Conservation (phyloP, 2,113 vertebrate genomes). For the Parus major region DNA sequence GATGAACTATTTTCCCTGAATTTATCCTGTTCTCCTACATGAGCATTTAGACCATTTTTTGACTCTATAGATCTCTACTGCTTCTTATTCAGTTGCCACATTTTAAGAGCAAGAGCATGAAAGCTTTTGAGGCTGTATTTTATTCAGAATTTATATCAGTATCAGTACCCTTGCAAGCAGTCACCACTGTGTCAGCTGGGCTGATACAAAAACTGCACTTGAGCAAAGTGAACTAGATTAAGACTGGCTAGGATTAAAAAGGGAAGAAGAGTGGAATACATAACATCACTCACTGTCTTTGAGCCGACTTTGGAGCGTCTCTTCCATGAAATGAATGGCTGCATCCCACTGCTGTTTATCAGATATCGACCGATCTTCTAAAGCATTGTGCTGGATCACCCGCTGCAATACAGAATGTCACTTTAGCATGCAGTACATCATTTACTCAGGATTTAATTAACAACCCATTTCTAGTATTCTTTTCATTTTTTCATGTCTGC, state of each 20-base stretch:
- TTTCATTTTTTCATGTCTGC: background rate
- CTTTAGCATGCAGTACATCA: background rate
- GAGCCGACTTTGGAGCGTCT: slow-evolving; percentile 91
- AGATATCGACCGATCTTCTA: slow-evolving; percentile 97
- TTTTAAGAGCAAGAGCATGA: background rate
- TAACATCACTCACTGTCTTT: slow-evolving; percentile 87
- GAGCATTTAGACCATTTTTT: background rate
- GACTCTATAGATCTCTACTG: background rate
- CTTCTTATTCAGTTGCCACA: background rate
- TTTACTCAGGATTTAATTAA: background rate
- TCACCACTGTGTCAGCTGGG: background rate
- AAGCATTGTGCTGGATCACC: slow-evolving; percentile 97
- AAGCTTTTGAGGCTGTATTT: background rate
- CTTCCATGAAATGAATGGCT: slow-evolving; percentile 98
- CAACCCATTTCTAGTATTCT: background rate
- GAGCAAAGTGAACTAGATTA: background rate
- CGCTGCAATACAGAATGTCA: slow-evolving; percentile 70
- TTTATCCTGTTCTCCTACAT: background rate
- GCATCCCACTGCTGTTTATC: slow-evolving; percentile 98
- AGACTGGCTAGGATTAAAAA: background rate
- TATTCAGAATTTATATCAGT: background rate
- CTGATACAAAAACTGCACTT: background rate
- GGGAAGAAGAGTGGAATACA: background rate
- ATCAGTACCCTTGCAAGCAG: background rate
- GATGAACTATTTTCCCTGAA: background rate